Base-by-base conservation (phyloP, 2,113 vertebrate species). In the Todiramphus saurophagus region DNA sequence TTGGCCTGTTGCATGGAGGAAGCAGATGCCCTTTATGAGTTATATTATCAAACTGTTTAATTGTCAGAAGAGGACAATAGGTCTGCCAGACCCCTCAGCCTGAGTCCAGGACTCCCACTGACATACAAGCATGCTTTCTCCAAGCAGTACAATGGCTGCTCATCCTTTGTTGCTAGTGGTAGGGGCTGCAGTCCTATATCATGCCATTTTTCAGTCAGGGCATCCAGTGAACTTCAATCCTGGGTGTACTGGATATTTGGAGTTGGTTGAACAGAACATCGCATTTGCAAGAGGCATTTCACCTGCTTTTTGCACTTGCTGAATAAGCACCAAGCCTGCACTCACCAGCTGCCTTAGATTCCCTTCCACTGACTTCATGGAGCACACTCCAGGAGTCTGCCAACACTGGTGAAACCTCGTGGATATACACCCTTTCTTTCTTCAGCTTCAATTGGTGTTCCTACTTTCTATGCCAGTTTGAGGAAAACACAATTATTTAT, bases 61-160 rank as follows among this genome's bases (percentile, higher is more conserved):
- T 44, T 83, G 5, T 30, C 70, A 43, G 63, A 46, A 75, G 59
- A 82, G 58, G 37, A 37, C 18, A 43, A 7, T 9, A 31, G 10
- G 20, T 55, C 59, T 87, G 23, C 18, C 23, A n/a, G 31, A 7
- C 23, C 2, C 4, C 28, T 56, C 64, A 58, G 13, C 30, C 81
- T 79, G 25, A 53, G 13, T 67, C 43, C 46, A 90, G 37, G 16
- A 55, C 23, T 83, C 31, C 20, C n/a, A 53, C 35, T 11, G 23
- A 60, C 25, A 62, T 14, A 25, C 0, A 0, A 51, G 8, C 14
- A 17, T 0, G 73, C 59, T 72, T 73, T 9, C 25, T 88, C 31
- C 44, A 64, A 18, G 55, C 17, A 66, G 31, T 5, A 21, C 13
- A 23, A 33, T 33, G 35, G 7, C 25, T 51, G 18, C 5, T 48